Evolutionary conservation across 2,888 invertebrate species (phyloP).

Genomic region (Andrena trimmerana): DNA sequence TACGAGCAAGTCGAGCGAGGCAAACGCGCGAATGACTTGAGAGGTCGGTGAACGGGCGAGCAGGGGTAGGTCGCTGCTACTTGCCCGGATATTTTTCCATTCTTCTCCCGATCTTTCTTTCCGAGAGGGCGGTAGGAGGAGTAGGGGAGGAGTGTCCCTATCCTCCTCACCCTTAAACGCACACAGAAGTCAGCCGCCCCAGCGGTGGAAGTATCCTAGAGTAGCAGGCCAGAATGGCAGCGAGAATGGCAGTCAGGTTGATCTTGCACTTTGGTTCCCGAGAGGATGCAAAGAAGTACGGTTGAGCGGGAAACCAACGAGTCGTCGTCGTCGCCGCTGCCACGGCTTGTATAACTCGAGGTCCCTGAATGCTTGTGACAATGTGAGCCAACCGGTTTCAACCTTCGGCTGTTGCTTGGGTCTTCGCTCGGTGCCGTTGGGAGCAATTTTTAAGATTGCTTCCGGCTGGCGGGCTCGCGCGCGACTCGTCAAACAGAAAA

Average conservation of each 20-base stretch:
- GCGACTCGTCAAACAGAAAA: constrained; percentile 48
- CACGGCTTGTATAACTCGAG: constrained; percentile 63
- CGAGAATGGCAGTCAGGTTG: constrained; percentile 69
- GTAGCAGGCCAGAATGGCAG: constrained; percentile 65
- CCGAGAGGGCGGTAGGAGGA: constrained; percentile 12
- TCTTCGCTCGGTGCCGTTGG: constrained; percentile 63
- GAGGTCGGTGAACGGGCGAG: constrained; percentile 26
- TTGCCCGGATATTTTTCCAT: constrained; percentile 65
- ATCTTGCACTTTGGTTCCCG: constrained; percentile 69
- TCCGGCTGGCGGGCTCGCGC: constrained; percentile 60
- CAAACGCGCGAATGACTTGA: constrained; percentile 58
- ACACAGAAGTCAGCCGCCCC: constrained; percentile 41
- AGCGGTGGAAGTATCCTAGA: constrained; percentile 62
- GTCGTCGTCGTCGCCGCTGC: constrained; percentile 53
- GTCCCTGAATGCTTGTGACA: constrained; percentile 71
- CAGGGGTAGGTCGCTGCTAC: constrained; percentile 33
- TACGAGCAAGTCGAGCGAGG: constrained; percentile 64
- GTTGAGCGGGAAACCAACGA: constrained; percentile 68
- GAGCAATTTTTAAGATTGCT: constrained; percentile 81
- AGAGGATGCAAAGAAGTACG: constrained; percentile 69
- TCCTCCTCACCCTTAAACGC: constrained; percentile 63
- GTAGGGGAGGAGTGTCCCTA: constrained; percentile 37
- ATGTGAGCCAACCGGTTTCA: constrained; percentile 64
- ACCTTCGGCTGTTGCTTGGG: constrained; percentile 67
- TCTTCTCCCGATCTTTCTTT: constrained; percentile 58